These are phyloP conservation scores for Drosophila yakuba DNA, from an alignment of 1,140 invertebrate genomes.

Conservation along the genomic window DNA sequence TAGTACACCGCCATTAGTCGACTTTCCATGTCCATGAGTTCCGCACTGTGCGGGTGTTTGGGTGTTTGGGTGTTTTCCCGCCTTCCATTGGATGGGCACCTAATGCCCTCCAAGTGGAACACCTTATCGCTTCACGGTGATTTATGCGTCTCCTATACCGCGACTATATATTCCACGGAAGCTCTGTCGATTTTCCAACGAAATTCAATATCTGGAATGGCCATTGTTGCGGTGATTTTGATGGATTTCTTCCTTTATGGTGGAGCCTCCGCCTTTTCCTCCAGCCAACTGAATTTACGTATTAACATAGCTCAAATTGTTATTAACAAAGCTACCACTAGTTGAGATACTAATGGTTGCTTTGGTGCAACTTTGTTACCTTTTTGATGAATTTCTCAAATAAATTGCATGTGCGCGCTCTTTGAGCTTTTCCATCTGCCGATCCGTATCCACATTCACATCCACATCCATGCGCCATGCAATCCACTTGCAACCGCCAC, in stretches of 20 bases:
- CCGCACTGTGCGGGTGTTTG: constrained; percentile 24
- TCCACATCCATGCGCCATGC: constrained; percentile 12
- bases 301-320: no score
- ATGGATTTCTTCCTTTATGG: constrained; percentile 23
- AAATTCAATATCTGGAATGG: constrained; percentile 36
- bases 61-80: constrained; percentile 24
- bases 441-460: constrained; percentile 32
- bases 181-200: constrained; percentile 39
- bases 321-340: background rate
- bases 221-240: constrained; percentile 26
- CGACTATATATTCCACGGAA: constrained; percentile 32
- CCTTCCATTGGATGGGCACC: constrained; percentile 45
- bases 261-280: background rate
- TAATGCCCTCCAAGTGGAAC: constrained; percentile 60
- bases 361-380: constrained; percentile 5
- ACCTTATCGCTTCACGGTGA: constrained; percentile 66
- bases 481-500: constrained; percentile 21
- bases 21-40: background rate
- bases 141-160: constrained; percentile 68
- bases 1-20: constrained; percentile 48
- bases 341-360: background rate
- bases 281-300: background rate
- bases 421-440: constrained; percentile 12
- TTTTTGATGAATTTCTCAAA: constrained; percentile 38
- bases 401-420: constrained; percentile 21